phyloP scores from a whole-genome alignment of 2,888 invertebrate species.

The Itoplectis maculator region DNA sequence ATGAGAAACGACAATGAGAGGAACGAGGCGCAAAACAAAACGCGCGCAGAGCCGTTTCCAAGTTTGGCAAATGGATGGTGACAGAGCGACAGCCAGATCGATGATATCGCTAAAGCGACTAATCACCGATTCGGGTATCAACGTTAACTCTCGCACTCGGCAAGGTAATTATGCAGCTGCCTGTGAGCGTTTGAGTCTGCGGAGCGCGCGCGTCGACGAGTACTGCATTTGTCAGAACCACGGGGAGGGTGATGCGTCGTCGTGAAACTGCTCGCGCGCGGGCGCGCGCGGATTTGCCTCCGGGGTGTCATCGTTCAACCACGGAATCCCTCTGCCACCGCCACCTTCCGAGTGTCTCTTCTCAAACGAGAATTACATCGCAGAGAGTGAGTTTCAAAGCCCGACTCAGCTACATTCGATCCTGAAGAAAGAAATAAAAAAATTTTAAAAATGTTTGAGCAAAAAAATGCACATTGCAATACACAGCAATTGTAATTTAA shows the following conservation, averaged over 20 bases:
- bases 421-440: too few species aligned
- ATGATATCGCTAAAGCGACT: slow-evolving; percentile 34
- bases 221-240: slow-evolving; percentile 77
- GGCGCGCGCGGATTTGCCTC: slow-evolving; percentile 74
- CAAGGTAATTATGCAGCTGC: slow-evolving; percentile 46
- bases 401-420: neutral
- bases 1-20: neutral
- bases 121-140: slow-evolving; percentile 41
- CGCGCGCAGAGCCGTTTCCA: neutral
- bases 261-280: slow-evolving; percentile 72
- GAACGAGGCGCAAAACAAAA: neutral
- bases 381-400: neutral
- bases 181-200: slow-evolving; percentile 23
- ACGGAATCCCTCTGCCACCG: slow-evolving; percentile 7
- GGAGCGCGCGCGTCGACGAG: slow-evolving; percentile 59
- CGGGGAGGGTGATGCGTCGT: slow-evolving; percentile 64
- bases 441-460: too few species aligned
- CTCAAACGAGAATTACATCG: slow-evolving; percentile 34
- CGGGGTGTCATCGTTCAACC: slow-evolving; percentile 76
- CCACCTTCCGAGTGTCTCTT: slow-evolving; percentile 25
- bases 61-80: slow-evolving; percentile 29
- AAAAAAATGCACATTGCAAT: too few species aligned
- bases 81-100: slow-evolving; percentile 33
- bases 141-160: slow-evolving; percentile 49
- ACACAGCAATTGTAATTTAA: too few species aligned